Evolutionary conservation across 2,797 vertebrate genomes (phyloP).

Genomic region (Chelon auratus): DNA sequence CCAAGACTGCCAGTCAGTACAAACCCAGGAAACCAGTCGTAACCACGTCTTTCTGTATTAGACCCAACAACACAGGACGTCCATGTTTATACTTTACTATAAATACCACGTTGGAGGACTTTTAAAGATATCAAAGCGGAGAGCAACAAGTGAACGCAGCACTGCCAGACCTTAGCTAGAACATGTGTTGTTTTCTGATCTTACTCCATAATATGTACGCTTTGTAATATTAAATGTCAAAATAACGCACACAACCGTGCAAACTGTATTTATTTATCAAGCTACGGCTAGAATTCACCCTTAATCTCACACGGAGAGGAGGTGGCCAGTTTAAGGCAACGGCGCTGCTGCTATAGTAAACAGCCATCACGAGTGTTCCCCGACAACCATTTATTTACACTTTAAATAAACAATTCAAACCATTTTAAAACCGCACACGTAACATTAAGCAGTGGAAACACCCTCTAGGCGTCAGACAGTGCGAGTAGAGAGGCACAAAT

Average conservation of each 20-base stretch:
- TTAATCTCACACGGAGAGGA: conserved; percentile 62
- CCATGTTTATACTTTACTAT: conserved; percentile 33
- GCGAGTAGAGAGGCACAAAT: not conserved
- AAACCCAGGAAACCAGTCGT: conserved; percentile 22
- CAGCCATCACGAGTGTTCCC: conserved; percentile 71
- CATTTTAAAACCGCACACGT: not conserved
- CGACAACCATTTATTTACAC: conserved; percentile 64
- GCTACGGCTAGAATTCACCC: conserved; percentile 50
- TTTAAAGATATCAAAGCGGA: not conserved
- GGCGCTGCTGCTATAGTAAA: conserved; percentile 74
- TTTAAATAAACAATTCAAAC: conserved; percentile 56
- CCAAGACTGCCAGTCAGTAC: conserved; percentile 35
- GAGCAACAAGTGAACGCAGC: conserved; percentile 78
- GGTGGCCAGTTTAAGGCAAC: conserved; percentile 45
- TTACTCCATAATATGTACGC: accelerated
- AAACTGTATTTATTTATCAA: conserved; percentile 17
- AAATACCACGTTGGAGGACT: conserved; percentile 43
- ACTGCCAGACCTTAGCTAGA: conserved; percentile 30
- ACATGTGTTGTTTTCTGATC: not conserved
- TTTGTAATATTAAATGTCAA: accelerated
- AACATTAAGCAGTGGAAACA: accelerated
- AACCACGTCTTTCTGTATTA: conserved; percentile 26
- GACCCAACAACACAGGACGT: conserved; percentile 18
- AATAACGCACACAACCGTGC: not conserved
- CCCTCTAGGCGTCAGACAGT: not conserved